Conservation (phyloP, 2,797 vertebrate genomes). For the Scolopax bukidnonensis region DNA sequence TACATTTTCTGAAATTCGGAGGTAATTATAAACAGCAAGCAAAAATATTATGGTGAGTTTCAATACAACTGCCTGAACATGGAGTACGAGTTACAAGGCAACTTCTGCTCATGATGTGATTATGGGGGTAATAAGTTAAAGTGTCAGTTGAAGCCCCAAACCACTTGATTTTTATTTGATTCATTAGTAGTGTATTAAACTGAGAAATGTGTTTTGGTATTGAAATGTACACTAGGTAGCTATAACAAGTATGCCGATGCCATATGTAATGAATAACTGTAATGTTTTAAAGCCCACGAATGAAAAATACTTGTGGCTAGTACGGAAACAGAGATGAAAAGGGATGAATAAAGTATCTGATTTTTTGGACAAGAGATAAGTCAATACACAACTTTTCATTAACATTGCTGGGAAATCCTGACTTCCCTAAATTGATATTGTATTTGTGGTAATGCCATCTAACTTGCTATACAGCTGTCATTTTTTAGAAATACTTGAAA, state of each 20-base stretch:
- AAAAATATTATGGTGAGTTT: not conserved
- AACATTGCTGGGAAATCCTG: not conserved
- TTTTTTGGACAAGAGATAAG: not conserved
- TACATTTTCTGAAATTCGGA: not conserved
- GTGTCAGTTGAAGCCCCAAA: slow-evolving; percentile 25
- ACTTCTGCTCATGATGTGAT: slow-evolving; percentile 6
- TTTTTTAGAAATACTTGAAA: not conserved
- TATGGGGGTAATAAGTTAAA: not conserved
- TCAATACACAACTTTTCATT: not conserved
- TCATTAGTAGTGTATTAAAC: slow-evolving; percentile 41
- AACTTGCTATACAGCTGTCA: not conserved
- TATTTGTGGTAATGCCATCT: not conserved
- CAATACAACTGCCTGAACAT: not conserved
- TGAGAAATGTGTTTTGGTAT: slow-evolving; percentile 42
- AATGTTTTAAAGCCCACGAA: slow-evolving; percentile 27
- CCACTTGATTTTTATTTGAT: slow-evolving; percentile 34
- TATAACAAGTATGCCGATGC: slow-evolving; percentile 23
- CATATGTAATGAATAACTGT: slow-evolving; percentile 27
- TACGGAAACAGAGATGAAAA: slow-evolving; percentile 2
- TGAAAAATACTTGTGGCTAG: slow-evolving; percentile 25
- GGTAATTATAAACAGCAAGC: not conserved
- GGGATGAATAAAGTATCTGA: not conserved
- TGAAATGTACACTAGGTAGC: slow-evolving; percentile 38
- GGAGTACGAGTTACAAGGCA: not conserved
- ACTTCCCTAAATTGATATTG: not conserved